A percentile compares a stretch with the other conserved stretches of the same genome.
phyloP scores from a whole-genome alignment of 2,888 invertebrate species.

The Macropis europaea region DNA sequence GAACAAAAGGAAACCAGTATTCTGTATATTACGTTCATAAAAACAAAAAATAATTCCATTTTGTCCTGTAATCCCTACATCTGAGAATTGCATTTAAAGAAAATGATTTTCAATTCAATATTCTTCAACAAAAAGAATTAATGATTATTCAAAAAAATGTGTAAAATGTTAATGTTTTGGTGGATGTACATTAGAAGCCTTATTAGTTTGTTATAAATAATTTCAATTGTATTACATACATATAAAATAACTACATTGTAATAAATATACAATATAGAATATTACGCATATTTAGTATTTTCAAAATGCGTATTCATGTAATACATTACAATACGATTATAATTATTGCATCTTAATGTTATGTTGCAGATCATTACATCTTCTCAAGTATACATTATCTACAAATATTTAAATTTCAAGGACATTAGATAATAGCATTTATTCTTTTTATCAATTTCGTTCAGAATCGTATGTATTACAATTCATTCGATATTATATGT shows the following conservation, averaged over 20 bases:
- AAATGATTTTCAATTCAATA: neutral
- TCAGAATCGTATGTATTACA: constrained; percentile 14
- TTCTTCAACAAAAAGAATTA: neutral
- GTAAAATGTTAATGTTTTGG: constrained; percentile 21
- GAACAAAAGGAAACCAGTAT: neutral
- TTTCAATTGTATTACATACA: constrained; percentile 55
- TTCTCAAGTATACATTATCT: constrained; percentile 51
- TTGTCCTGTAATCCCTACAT: neutral
- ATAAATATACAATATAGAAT: constrained; percentile 56
- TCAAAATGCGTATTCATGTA: constrained; percentile 41
- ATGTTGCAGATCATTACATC: constrained; percentile 37
- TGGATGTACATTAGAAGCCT: constrained; percentile 46
- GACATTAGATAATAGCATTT: constrained; percentile 25
- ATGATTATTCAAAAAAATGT: constrained; percentile 6
- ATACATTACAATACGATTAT: constrained; percentile 46
- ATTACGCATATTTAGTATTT: constrained; percentile 40
- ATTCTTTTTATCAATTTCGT: constrained; percentile 12
- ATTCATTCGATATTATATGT: constrained; percentile 21
- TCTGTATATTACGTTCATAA: neutral
- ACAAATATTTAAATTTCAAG: constrained; percentile 24
- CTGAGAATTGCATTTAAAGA: neutral
- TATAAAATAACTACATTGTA: constrained; percentile 57
- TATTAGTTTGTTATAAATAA: constrained; percentile 53
- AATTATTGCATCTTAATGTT: constrained; percentile 49
- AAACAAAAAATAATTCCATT: neutral